Evolutionary conservation across 2,888 invertebrate species (phyloP).

Genomic region (Loripinus fragilis): DNA sequence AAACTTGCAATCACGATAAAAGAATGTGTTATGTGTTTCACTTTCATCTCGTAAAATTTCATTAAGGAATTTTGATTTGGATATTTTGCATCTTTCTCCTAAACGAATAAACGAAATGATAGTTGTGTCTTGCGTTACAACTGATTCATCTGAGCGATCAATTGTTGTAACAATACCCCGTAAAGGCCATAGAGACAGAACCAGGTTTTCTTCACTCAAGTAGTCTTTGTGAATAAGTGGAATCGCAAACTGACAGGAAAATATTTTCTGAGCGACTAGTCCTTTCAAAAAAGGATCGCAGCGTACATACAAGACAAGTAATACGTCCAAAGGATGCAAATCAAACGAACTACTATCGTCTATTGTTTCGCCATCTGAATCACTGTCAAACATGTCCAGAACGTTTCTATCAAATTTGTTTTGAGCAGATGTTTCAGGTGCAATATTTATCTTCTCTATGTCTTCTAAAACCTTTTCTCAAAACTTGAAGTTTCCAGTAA

Average conservation of each 20-base stretch:
- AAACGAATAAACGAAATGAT: not conserved
- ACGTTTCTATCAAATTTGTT: too few relatives aligned
- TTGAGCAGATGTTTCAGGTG: too few relatives aligned
- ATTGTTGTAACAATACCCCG: not conserved
- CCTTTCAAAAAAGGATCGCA: constrained; percentile 10
- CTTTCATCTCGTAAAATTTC: not conserved
- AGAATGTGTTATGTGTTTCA: not conserved
- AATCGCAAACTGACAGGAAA: constrained; percentile 1
- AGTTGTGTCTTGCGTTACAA: not conserved
- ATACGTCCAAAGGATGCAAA: not conserved
- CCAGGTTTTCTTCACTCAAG: not conserved
- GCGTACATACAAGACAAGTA: not conserved
- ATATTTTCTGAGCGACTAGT: not conserved
- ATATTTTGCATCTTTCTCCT: not conserved
- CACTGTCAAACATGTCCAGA: too few relatives aligned
- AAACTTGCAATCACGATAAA: not conserved
- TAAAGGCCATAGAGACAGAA: not conserved
- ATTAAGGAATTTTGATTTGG: constrained; percentile 7
- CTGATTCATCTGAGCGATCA: not conserved
- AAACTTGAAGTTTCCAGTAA: not conserved
- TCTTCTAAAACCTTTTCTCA: not conserved
- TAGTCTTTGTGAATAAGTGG: not conserved
- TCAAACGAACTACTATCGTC: not conserved
- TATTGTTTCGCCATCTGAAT: not conserved
- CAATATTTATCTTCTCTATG: too few relatives aligned